These are phyloP conservation scores for Leptopterna dolabrata DNA, from an alignment of 2,888 invertebrate genomes.

Conservation along the genomic window DNA sequence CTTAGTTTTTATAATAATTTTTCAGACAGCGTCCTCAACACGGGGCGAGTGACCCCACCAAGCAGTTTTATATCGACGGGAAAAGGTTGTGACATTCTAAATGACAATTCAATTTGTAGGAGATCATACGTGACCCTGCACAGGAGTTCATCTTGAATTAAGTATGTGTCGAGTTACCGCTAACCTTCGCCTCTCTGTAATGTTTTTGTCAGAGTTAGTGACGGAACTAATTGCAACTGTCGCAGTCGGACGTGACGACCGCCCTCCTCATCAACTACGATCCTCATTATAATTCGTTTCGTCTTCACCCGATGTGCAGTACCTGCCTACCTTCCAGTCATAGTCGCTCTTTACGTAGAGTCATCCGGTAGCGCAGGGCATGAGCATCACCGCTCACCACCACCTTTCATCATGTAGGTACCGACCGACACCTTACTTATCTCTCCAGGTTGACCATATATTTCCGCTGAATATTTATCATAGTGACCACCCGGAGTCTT, in stretches of 20 bases:
- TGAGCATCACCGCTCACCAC: background rate
- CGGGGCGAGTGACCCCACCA: too few species aligned
- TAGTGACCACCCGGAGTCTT: too few species aligned
- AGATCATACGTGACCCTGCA: background rate
- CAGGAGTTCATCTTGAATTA: background rate
- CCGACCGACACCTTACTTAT: background rate
- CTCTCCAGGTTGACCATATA: too few species aligned
- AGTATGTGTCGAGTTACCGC: background rate
- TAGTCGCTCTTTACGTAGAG: background rate
- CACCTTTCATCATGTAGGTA: background rate
- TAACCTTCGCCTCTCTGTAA: background rate
- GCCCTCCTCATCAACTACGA: background rate
- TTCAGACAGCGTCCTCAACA: too few species aligned
- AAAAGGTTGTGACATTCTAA: too few species aligned
- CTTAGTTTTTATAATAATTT: too few species aligned
- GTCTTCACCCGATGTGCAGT: background rate
- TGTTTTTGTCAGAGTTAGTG: background rate
- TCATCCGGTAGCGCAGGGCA: background rate
- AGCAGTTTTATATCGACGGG: too few species aligned
- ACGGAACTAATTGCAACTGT: background rate
- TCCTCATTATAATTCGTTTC: background rate
- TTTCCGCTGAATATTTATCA: too few species aligned
- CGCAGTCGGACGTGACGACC: background rate
- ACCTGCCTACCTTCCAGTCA: background rate
- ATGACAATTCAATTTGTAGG: too few species aligned